phyloP scores from a whole-genome alignment of 2,888 invertebrate species.

The Stenodera caucasica region DNA sequence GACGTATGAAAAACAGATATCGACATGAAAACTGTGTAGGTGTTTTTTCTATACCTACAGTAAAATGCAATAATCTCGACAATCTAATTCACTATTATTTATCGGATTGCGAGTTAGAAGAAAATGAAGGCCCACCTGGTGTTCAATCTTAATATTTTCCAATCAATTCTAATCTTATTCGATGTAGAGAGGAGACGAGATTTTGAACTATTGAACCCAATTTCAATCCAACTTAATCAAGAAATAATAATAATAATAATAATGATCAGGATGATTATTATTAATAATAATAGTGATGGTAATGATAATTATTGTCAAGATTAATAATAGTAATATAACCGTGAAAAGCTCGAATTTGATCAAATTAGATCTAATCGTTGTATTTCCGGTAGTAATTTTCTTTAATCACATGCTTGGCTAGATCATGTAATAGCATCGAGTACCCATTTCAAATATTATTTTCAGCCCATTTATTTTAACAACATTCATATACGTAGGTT shows the following conservation, averaged over 20 bases:
- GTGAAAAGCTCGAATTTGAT: constrained; percentile 12
- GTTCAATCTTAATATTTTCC: constrained; percentile 21
- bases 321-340: constrained; percentile 1
- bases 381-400: constrained; percentile 26
- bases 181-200: background rate
- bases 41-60: constrained; percentile 18
- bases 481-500: background rate
- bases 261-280: no score
- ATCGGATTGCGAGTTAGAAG: constrained; percentile 22
- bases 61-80: constrained; percentile 19
- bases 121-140: constrained; percentile 17
- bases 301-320: background rate
- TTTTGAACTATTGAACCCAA: constrained; percentile 17
- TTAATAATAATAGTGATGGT: no score
- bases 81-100: constrained; percentile 27
- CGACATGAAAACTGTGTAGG: constrained; percentile 14
- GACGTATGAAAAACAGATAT: background rate
- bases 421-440: constrained; percentile 13
- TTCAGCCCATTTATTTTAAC: background rate
- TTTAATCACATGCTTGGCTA: constrained; percentile 25
- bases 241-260: constrained; percentile 12
- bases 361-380: constrained; percentile 26
- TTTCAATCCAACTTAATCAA: constrained; percentile 11
- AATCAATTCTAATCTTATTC: constrained; percentile 6
- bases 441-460: constrained; percentile 1